Base-by-base conservation (phyloP, 2,888 invertebrate species). In the Sisyra terminalis region DNA sequence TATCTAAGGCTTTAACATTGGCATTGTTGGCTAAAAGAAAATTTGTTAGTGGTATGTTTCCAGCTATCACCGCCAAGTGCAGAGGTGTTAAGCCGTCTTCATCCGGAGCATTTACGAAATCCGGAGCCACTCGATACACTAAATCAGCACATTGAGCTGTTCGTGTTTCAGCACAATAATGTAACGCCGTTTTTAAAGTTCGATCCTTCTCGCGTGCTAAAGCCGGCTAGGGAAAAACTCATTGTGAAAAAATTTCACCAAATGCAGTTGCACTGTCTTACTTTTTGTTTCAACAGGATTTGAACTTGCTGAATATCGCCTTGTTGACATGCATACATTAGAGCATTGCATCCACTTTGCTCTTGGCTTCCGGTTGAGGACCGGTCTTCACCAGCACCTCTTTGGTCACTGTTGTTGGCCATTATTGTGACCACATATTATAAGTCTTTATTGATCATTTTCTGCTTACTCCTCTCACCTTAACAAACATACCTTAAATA, bases 81-180 rank as follows among this genome's bases (percentile, higher is more conserved):
- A 98, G 72, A 8, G 96, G 85, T 8, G 96, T 92, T 58, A 93
- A 87, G 46, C 96, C 96, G 62, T 96, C 93, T 51, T 88, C 84
- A 60, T 94, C 93, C 35, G 80, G 73, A 31, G 80, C 77, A 60
- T 86, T 82, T 45, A 92, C 73, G 50, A 93, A 68, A 52, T 78
- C 77, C n/a, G 88, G 84, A 51, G 90, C 88, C 41, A 82, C 81
- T 67, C 87, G 78, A 47, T 93, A 74, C 53, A 96, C 50, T 44
- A 69, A 57, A 50, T 73, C 70, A 2, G 75, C 81, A 53, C 84
- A 78, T 53, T 75, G 75, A 9, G 82, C 69, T 55, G 60, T 59
- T 42, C 55, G 55, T 31, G 67, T 67, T 47, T 79, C 78, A 44
- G 77, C 88, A 66, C 94, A 94, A 68, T 96, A 96, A 64, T 97